Percentiles rank a stretch among this genome's conserved stretches.
Conservation (phyloP, 2,113 vertebrate species). For the Halichoerus grypus region DNA sequence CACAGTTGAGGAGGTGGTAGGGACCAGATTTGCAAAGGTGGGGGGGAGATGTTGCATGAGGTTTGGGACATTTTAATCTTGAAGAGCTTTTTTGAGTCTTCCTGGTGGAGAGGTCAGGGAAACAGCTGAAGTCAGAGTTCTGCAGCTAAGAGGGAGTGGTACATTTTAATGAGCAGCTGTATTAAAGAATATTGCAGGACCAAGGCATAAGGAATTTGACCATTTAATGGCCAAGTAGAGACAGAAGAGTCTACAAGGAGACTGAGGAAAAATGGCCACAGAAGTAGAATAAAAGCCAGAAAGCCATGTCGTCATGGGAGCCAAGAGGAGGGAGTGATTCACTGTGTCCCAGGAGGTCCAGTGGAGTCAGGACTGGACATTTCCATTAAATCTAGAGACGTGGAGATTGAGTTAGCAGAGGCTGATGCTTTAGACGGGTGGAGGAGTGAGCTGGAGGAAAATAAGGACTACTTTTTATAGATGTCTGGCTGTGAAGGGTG, state of each 20-base stretch:
- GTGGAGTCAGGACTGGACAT: not conserved
- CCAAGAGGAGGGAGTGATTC: not conserved
- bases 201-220: not conserved
- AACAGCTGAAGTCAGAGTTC: not conserved
- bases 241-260: not conserved
- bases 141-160: not conserved
- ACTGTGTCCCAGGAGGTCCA: not conserved
- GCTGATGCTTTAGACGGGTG: not conserved
- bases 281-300: not conserved
- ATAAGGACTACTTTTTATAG: not conserved
- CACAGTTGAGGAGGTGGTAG: accelerated
- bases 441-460: not conserved
- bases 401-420: not conserved
- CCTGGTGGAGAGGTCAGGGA: not conserved
- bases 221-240: not conserved
- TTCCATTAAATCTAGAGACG: not conserved
- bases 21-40: not conserved
- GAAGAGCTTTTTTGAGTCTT: not conserved
- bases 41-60: not conserved
- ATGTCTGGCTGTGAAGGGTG: not conserved
- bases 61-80: not conserved
- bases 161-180: not conserved
- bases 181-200: not conserved
- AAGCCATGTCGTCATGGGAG: not conserved
- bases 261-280: not conserved